Evolutionary conservation across 2,888 invertebrate species (phyloP).

Genomic region (Agrypnus murinus): DNA sequence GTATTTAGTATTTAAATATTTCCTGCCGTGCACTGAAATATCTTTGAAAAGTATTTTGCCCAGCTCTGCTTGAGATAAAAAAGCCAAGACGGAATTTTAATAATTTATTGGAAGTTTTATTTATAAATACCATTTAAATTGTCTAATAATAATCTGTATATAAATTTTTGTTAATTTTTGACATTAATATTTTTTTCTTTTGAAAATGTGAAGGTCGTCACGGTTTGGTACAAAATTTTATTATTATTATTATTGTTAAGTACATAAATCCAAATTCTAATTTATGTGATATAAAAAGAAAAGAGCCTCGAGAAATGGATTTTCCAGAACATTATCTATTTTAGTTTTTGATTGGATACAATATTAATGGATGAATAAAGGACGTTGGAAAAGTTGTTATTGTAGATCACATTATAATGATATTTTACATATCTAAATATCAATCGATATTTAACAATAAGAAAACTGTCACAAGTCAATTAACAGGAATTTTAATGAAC

Average conservation of each 20-base stretch:
- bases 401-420: conserved; percentile 23
- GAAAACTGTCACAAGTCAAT: conserved; percentile 32
- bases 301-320: not conserved
- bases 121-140: not conserved
- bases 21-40: too few relatives aligned
- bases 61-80: too few relatives aligned
- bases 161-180: not conserved
- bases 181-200: conserved; percentile 10
- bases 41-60: too few relatives aligned
- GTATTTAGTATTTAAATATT: too few relatives aligned
- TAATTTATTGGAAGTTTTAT: conserved; percentile 1
- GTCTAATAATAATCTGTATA: not conserved
- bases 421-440: conserved; percentile 19
- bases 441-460: conserved; percentile 24
- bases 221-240: not conserved
- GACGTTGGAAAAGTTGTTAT: not conserved
- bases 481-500: conserved; percentile 32
- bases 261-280: not conserved
- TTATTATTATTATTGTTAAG: not conserved
- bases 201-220: conserved; percentile 13
- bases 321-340: conserved; percentile 3
- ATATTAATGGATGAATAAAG: not conserved
- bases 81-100: not conserved
- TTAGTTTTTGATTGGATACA: conserved; percentile 12
- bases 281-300: not conserved